Conservation (phyloP, 2,797 vertebrate species). For the Pogoniulus pusillus region DNA sequence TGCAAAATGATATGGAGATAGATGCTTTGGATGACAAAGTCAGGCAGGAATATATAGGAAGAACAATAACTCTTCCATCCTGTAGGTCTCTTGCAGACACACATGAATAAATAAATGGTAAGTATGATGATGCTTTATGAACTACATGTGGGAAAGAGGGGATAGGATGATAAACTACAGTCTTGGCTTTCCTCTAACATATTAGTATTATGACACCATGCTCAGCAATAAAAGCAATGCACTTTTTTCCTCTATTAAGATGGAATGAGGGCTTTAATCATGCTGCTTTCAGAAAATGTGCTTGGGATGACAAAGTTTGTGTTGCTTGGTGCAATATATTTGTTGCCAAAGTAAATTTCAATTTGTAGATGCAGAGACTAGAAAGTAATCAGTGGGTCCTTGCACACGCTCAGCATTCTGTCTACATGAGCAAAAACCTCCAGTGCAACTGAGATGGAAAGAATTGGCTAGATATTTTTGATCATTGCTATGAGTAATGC, state of each 20-base stretch:
- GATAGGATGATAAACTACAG: neutral
- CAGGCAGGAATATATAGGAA: neutral
- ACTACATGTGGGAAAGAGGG: neutral
- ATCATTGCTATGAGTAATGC: neutral
- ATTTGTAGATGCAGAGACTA: neutral
- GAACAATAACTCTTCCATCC: neutral
- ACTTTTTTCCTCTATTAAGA: neutral
- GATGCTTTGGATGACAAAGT: neutral
- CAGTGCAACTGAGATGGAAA: neutral
- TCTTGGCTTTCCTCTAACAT: neutral
- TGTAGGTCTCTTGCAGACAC: neutral
- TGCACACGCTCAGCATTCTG: neutral
- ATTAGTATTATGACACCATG: neutral
- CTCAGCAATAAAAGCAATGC: neutral
- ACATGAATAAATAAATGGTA: neutral
- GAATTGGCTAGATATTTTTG: neutral
- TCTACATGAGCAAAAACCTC: neutral
- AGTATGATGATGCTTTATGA: neutral
- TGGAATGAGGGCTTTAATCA: neutral
- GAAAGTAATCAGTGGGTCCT: neutral
- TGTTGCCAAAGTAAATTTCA: neutral
- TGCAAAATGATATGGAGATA: constrained; percentile 1
- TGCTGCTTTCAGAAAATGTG: neutral
- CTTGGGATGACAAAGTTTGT: neutral
- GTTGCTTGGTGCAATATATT: neutral